Percentiles rank a stretch among this genome's conserved stretches.
These are phyloP conservation scores for Drosophila picticornis DNA, from an alignment of 2,888 invertebrate species.

Conservation along the genomic window DNA sequence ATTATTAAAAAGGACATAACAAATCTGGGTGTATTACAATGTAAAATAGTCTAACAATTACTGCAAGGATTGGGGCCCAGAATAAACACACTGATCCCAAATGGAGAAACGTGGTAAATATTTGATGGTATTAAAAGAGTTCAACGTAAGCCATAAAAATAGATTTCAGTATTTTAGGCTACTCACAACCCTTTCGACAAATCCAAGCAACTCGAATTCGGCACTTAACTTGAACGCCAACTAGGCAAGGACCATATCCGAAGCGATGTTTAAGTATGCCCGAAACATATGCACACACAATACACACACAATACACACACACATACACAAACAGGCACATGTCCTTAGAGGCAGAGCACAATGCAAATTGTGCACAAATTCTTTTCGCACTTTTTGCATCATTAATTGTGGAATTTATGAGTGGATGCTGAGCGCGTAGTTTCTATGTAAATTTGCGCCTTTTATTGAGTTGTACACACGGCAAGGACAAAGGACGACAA, in stretches of 20 bases:
- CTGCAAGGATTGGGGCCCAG: neutral
- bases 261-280: slow-evolving; percentile 12
- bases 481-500: slow-evolving; percentile 37
- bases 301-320: slow-evolving; percentile 5
- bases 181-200: neutral
- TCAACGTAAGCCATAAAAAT: neutral
- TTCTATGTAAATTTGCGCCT: slow-evolving; percentile 77
- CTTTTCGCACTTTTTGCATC: slow-evolving; percentile 83
- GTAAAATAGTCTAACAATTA: neutral
- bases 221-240: slow-evolving; percentile 18
- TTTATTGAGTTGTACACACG: slow-evolving; percentile 68
- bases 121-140: neutral
- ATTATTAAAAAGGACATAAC: neutral
- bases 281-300: slow-evolving; percentile 43
- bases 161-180: neutral
- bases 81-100: neutral
- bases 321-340: slow-evolving; percentile 4
- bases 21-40: neutral
- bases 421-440: slow-evolving; percentile 50
- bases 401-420: slow-evolving; percentile 85
- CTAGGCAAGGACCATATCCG: slow-evolving; percentile 20
- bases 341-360: slow-evolving; percentile 43
- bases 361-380: slow-evolving; percentile 71
- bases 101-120: neutral
- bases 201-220: slow-evolving; percentile 16